Percentiles rank a stretch among this genome's conserved stretches.
phyloP scores from a whole-genome alignment of 2,113 vertebrate genomes.

The Centropus unirufus region DNA sequence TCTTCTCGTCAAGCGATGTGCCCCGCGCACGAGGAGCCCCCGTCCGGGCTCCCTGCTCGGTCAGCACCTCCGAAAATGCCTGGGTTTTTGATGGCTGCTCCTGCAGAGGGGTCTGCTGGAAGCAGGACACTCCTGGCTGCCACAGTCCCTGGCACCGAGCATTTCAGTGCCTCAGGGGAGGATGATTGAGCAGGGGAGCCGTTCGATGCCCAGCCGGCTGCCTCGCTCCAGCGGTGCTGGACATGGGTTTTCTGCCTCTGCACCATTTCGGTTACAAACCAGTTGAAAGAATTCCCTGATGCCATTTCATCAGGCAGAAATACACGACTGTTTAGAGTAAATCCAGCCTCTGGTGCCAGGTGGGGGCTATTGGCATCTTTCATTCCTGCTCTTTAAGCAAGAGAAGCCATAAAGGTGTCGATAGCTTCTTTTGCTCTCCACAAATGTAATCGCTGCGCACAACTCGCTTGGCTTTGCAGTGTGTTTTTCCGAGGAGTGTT shows the following conservation, averaged over 20 bases:
- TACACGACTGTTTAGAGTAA: constrained; percentile 53
- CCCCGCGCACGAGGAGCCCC: rapidly evolving
- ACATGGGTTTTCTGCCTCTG: neutral
- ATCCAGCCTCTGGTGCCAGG: constrained; percentile 48
- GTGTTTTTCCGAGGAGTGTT: constrained; percentile 48
- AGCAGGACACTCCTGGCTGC: neutral
- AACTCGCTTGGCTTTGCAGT: constrained; percentile 3
- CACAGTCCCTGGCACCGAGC: neutral
- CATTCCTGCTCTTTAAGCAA: constrained; percentile 9
- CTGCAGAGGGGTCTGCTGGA: neutral
- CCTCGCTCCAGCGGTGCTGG: neutral
- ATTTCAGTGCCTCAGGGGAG: neutral
- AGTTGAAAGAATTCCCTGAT: constrained; percentile 42
- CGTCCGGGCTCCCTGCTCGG: rapidly evolving
- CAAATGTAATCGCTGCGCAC: constrained; percentile 38
- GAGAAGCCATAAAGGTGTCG: constrained; percentile 22
- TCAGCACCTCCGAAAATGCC: neutral
- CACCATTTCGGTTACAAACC: constrained; percentile 7
- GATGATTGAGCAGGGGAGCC: constrained; percentile 10
- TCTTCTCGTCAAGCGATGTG: rapidly evolving
- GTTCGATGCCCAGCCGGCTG: neutral
- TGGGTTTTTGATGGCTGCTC: neutral
- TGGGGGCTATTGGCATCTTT: constrained; percentile 36
- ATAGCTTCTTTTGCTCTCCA: neutral
- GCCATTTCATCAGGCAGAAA: constrained; percentile 40